phyloP scores from a whole-genome alignment of 2,888 invertebrate genomes.

The Mythimna loreyi region DNA sequence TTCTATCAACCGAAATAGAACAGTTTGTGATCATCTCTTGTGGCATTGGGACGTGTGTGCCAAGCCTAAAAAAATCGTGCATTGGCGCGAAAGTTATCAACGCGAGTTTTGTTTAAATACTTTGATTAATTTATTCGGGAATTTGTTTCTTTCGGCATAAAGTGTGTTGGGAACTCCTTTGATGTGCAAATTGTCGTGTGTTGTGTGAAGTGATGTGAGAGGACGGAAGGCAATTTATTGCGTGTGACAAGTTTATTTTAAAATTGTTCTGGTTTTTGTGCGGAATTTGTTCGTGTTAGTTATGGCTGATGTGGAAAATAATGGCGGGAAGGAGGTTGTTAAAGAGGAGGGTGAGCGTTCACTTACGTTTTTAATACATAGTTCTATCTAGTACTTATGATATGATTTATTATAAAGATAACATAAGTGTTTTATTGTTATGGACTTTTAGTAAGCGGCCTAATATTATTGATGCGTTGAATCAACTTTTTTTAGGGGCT shows the following conservation, averaged over 20 bases:
- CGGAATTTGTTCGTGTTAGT: constrained; percentile 49
- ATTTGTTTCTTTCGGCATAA: constrained; percentile 26
- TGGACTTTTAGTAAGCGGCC: neutral
- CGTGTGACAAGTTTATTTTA: constrained; percentile 64
- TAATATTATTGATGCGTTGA: neutral
- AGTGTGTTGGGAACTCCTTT: constrained; percentile 36
- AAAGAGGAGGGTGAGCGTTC: constrained; percentile 57
- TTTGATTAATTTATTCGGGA: constrained; percentile 30
- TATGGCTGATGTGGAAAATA: constrained; percentile 73
- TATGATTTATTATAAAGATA: neutral
- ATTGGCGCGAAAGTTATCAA: constrained; percentile 73
- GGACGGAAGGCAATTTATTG: constrained; percentile 69
- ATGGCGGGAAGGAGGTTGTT: constrained; percentile 58
- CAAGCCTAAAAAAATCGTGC: constrained; percentile 66
- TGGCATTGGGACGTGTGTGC: constrained; percentile 76
- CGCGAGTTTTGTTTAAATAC: constrained; percentile 53
- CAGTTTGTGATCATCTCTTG: constrained; percentile 81
- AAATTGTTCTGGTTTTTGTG: constrained; percentile 59
- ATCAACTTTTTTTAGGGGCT: neutral
- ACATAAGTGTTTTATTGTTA: neutral
- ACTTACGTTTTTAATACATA: constrained; percentile 5
- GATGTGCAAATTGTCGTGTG: constrained; percentile 37
- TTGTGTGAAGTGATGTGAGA: constrained; percentile 70
- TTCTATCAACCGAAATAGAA: constrained; percentile 82
- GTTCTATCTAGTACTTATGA: neutral